Base-by-base conservation (phyloP, 1,140 invertebrate genomes). In the Heliothis virescens region DNA sequence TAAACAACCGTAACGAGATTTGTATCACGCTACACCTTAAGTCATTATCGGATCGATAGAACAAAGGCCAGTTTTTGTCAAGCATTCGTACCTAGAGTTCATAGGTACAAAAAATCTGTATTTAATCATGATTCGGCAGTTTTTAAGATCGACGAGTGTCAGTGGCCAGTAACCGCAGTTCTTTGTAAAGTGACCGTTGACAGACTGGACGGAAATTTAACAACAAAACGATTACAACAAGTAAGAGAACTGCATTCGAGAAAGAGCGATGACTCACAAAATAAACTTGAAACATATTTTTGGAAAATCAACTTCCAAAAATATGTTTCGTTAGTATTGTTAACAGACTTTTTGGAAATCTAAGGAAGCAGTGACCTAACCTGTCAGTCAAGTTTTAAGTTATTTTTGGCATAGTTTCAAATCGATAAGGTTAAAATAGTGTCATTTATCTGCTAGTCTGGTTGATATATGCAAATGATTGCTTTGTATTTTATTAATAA, bases 1-100 rank as follows among this genome's bases (percentile, higher is more conserved):
- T 47, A 48, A 71, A 53, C 15, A 52, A 71, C 67, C 21, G 67
- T 71, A 18, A 65, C 9, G 34, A 47, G 62, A 65, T 47, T n/a
- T 57, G 11, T 41, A 63, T 12, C 2, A 65, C n/a, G 34, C 16
- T 48, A 48, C 63, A 67, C 21, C 18, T 67, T 11, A 48, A 12
- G 1, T 1, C 62, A 62, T 29, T 62, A 62, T 67, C 41, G 2
- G 1, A 18, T 48, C 41, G 48, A 16, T 65, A 10, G 7, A 65
- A 65, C 15, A 67, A 48, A 21, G 41, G 2, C 60, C 16, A 29
- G 48, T 48, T 48, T 67, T 67, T 21, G 16, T 67, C 63, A 18
- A 67, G 12, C 63, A 48, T 12, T 12, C 63, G 41, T 60, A 26
- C 57, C 57, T 60, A 18, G 7, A 67, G 41, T 65, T 48, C 16